Conservation (phyloP, 2,888 invertebrate species). For the Drosophila nr. perissopoda region DNA sequence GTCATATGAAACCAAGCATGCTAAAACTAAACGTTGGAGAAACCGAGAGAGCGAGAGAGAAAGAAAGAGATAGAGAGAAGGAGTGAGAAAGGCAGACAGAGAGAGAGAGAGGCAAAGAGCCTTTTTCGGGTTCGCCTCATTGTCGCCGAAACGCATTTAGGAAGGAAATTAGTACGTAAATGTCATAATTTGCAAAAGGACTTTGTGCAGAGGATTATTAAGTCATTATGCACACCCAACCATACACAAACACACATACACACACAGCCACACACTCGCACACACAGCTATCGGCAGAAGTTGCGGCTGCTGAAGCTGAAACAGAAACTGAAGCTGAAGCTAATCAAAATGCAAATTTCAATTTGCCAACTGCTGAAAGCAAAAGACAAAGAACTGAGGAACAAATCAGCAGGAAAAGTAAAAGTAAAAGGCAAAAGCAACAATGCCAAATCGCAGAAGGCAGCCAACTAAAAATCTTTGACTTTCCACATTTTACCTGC, state of each 20-base stretch:
- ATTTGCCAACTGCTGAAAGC: constrained; percentile 64
- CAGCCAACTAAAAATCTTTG: constrained; percentile 69
- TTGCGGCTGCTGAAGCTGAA: constrained; percentile 16
- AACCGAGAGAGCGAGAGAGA: not conserved
- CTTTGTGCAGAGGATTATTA: constrained; percentile 72
- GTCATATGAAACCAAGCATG: constrained; percentile 30
- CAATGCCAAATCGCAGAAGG: constrained; percentile 58
- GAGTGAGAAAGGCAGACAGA: not conserved
- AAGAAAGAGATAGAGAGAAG: not conserved
- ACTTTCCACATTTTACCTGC: constrained; percentile 72
- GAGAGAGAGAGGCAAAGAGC: not conserved
- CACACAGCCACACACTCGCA: constrained; percentile 6
- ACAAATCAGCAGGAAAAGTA: constrained; percentile 20
- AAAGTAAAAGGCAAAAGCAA: constrained; percentile 19
- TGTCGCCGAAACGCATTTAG: constrained; percentile 75
- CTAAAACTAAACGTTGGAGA: not conserved
- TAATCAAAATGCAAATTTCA: constrained; percentile 81
- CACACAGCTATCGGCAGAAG: constrained; percentile 31
- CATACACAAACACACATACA: constrained; percentile 14
- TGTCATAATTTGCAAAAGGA: constrained; percentile 77
- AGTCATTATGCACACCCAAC: constrained; percentile 68
- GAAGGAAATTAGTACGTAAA: constrained; percentile 78
- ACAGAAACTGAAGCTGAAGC: constrained; percentile 44
- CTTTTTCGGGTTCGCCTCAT: constrained; percentile 39
- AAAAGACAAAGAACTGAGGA: constrained; percentile 33